These are phyloP conservation scores for Camponotus pennsylvanicus DNA, from an alignment of 1,140 invertebrate genomes.

Conservation along the genomic window DNA sequence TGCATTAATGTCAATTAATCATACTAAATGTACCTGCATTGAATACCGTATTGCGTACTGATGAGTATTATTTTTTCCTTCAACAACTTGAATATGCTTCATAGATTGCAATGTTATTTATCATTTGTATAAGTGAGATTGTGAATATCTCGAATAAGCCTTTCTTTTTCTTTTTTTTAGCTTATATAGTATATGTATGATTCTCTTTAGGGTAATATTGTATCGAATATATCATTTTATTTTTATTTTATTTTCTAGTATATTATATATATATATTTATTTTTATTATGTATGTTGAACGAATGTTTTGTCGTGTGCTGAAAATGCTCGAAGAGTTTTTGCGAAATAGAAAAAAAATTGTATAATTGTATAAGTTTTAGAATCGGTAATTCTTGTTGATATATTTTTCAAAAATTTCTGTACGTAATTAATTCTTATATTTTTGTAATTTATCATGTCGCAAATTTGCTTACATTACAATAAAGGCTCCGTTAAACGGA, in stretches of 20 bases:
- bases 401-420: conserved; percentile 32
- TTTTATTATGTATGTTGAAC: conserved; percentile 39
- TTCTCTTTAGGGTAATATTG: conserved; percentile 33
- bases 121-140: conserved; percentile 27
- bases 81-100: conserved; percentile 16
- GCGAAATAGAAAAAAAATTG: conserved; percentile 12
- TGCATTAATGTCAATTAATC: conserved; percentile 54
- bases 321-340: conserved; percentile 41
- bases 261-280: conserved; percentile 50
- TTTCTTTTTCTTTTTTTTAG: not conserved
- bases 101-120: conserved; percentile 21
- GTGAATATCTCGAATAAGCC: not conserved
- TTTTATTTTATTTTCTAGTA: conserved; percentile 6
- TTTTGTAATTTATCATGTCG: conserved; percentile 45
- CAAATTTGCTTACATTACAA: conserved; percentile 31
- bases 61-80: conserved; percentile 14
- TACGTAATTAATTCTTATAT: conserved; percentile 50
- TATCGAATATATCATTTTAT: conserved; percentile 25
- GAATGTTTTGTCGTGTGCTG: conserved; percentile 20
- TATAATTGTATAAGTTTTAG: conserved; percentile 34
- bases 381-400: conserved; percentile 32
- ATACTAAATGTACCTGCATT: conserved; percentile 55
- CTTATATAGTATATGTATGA: not conserved
- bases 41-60: conserved; percentile 41
- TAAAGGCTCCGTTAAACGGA: conserved; percentile 43